phyloP scores from a whole-genome alignment of 37 sponge, comb jelly and placozoan genomes.

The Ianthella basta region DNA sequence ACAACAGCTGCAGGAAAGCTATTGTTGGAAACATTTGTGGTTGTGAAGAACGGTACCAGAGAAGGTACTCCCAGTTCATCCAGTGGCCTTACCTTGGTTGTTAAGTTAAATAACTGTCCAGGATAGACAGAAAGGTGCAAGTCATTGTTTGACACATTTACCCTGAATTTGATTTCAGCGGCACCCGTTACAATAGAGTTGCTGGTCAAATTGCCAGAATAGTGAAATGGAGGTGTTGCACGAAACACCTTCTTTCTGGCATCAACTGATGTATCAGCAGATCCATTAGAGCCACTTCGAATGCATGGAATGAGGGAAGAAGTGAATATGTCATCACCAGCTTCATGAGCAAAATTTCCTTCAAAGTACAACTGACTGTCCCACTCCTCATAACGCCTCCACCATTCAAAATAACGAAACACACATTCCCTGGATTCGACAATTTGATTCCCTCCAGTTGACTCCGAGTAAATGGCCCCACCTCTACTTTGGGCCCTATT shows the following conservation, averaged over 20 bases:
- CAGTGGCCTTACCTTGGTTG: neutral
- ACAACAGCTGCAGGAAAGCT: neutral
- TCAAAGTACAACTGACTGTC: neutral
- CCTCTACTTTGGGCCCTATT: neutral
- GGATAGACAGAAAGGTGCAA: neutral
- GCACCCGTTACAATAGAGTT: no score
- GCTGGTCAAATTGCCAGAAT: no score
- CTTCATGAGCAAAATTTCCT: neutral
- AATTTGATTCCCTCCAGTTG: neutral
- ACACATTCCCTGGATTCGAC: neutral
- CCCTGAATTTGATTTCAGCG: no score
- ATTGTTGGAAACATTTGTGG: neutral
- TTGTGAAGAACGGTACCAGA: neutral
- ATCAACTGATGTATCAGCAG: no score
- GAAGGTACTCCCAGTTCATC: neutral
- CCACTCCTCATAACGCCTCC: neutral
- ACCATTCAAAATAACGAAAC: conserved; percentile 1
- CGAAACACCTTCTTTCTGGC: no score
- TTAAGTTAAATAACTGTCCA: neutral
- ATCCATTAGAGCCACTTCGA: neutral
- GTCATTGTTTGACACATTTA: no score
- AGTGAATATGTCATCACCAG: neutral
- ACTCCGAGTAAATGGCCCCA: conserved; percentile 1
- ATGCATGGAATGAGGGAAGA: neutral
- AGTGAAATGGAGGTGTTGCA: no score